These are phyloP conservation scores for Palaemon carinicauda DNA, from an alignment of 1,140 invertebrate species.

Conservation along the genomic window DNA sequence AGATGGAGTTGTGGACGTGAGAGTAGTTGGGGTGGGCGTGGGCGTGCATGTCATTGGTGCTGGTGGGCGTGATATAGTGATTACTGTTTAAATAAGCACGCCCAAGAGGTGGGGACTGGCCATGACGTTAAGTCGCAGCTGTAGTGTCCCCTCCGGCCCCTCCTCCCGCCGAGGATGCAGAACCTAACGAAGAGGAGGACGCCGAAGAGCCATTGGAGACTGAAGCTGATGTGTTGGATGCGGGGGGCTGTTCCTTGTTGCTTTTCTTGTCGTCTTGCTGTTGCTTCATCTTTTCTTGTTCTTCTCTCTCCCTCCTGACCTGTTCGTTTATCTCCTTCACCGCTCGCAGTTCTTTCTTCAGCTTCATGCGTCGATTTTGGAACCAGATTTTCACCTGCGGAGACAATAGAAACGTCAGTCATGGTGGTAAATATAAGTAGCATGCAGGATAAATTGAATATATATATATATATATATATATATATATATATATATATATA, in stretches of 20 bases:
- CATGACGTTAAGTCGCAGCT: constrained; percentile 60
- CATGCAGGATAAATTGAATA: too few relatives aligned
- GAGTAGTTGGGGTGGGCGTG: constrained; percentile 35
- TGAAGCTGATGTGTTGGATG: constrained; percentile 68
- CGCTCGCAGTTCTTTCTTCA: constrained; percentile 93
- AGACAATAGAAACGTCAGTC: constrained; percentile 26
- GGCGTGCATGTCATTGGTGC: constrained; percentile 51
- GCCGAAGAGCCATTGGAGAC: constrained; percentile 66
- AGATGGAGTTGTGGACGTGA: constrained; percentile 51
- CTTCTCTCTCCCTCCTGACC: constrained; percentile 86
- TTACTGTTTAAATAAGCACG: constrained; percentile 46
- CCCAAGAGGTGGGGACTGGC: constrained; percentile 47
- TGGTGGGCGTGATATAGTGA: constrained; percentile 47
- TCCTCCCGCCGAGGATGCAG: constrained; percentile 21
- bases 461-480: too few relatives aligned
- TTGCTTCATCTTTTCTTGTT: constrained; percentile 90
- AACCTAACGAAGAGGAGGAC: constrained; percentile 61
- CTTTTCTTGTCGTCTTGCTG: constrained; percentile 76
- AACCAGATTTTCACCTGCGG: constrained; percentile 61
- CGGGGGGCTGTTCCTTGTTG: constrained; percentile 60
- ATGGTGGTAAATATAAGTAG: background rate
- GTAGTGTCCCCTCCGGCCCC: constrained; percentile 61
- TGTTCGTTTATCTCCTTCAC: constrained; percentile 96
- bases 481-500: too few relatives aligned
- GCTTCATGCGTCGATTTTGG: constrained; percentile 85